Conservation (phyloP, 2,797 vertebrate species). For the Poeciliopsis presidionis region DNA sequence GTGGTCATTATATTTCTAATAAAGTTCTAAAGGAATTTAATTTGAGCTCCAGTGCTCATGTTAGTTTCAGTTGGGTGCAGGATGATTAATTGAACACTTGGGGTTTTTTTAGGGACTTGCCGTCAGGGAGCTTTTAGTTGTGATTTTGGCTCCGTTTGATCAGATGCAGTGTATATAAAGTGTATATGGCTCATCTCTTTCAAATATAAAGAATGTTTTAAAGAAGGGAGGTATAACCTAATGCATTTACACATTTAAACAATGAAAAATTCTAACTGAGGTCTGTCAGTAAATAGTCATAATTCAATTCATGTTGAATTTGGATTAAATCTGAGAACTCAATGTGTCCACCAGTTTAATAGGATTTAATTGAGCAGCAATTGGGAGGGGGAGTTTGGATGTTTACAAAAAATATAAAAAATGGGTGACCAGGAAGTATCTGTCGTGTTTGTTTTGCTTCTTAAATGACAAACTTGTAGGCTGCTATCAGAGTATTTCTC, state of each 20-base stretch:
- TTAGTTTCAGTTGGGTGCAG: not conserved
- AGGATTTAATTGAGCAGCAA: not conserved
- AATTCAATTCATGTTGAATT: not conserved
- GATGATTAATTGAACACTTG: not conserved
- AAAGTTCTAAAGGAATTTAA: not conserved
- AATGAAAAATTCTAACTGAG: not conserved
- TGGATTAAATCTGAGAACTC: not conserved
- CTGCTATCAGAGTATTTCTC: not conserved
- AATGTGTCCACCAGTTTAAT: not conserved
- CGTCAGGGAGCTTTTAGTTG: not conserved
- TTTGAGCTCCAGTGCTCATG: not conserved
- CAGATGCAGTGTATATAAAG: not conserved
- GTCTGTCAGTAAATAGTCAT: not conserved
- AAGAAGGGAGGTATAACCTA: not conserved
- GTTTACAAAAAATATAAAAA: not conserved
- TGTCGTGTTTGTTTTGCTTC: not conserved
- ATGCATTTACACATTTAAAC: not conserved
- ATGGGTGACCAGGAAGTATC: not conserved
- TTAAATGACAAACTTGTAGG: not conserved
- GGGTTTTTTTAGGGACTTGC: not conserved
- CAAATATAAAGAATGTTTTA: too few species aligned
- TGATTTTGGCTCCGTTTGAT: not conserved
- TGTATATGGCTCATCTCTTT: not conserved
- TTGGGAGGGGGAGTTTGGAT: not conserved
- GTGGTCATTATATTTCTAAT: not conserved